phyloP scores from a whole-genome alignment of 2,797 vertebrate genomes.

The Sciurus carolinensis region DNA sequence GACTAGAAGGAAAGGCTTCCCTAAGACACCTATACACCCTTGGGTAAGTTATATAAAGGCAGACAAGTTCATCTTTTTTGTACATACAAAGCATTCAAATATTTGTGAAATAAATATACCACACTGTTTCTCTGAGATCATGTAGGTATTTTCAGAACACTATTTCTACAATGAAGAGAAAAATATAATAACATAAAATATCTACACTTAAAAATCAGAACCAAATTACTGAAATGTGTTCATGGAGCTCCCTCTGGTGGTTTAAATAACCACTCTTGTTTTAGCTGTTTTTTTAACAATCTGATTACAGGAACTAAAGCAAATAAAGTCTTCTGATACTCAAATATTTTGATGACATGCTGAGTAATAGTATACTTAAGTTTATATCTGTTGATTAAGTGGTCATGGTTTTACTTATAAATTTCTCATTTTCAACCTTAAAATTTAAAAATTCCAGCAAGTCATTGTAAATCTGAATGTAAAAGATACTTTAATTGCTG shows the following conservation, averaged over 20 bases:
- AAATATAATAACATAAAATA: constrained; percentile 59
- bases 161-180: constrained; percentile 37
- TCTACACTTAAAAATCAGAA: background rate
- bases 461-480: background rate
- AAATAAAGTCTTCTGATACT: background rate
- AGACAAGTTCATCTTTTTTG: background rate
- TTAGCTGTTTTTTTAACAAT: background rate
- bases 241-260: constrained; percentile 74
- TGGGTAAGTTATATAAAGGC: background rate
- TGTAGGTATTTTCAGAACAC: constrained; percentile 40
- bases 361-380: background rate
- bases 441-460: background rate
- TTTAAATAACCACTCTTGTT: background rate
- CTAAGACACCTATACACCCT: background rate
- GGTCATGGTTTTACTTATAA: constrained; percentile 21
- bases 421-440: background rate
- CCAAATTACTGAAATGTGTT: constrained; percentile 1
- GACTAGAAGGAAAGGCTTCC: background rate
- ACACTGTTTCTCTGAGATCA: constrained; percentile 38
- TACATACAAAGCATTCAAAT: background rate
- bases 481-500: constrained; percentile 34
- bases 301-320: background rate
- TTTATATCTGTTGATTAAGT: constrained; percentile 18
- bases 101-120: constrained; percentile 42
- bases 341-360: constrained; percentile 6